Conservation (phyloP, 64 coral and sea anemone genomes). For the Actinia tenebrosa region DNA sequence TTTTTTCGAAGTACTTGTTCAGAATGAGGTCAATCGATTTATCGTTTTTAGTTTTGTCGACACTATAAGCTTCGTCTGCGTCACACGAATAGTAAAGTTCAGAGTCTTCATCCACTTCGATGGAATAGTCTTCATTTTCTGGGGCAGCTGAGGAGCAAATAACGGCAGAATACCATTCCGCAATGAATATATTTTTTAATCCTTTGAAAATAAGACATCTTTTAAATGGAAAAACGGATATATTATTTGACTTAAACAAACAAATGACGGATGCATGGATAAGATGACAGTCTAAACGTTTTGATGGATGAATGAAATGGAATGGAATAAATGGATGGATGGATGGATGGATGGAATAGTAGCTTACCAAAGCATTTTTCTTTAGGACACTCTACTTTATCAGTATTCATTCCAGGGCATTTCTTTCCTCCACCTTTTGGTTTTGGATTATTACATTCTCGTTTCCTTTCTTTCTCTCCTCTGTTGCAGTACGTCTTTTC, state of each 20-base stretch:
- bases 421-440: slow-evolving; percentile 22
- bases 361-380: slow-evolving; percentile 39
- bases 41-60: neutral
- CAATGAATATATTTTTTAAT: too few relatives aligned
- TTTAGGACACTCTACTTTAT: slow-evolving; percentile 44
- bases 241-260: neutral
- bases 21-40: neutral
- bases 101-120: slow-evolving; percentile 2
- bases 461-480: slow-evolving; percentile 25
- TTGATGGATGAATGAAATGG: neutral
- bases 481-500: slow-evolving; percentile 46
- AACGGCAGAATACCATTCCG: neutral
- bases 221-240: too few relatives aligned
- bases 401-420: slow-evolving; percentile 23
- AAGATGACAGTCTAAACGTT: too few relatives aligned
- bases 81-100: slow-evolving; percentile 13
- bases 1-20: slow-evolving; percentile 6
- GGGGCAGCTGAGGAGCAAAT: neutral
- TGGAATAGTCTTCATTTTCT: neutral
- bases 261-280: neutral
- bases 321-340: neutral
- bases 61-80: neutral
- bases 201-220: too few relatives aligned
- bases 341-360: neutral
- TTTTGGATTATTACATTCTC: slow-evolving; percentile 37